Evolutionary conservation across 2,888 invertebrate genomes (phyloP).

Genomic region (Drosophila nr. medialis): DNA sequence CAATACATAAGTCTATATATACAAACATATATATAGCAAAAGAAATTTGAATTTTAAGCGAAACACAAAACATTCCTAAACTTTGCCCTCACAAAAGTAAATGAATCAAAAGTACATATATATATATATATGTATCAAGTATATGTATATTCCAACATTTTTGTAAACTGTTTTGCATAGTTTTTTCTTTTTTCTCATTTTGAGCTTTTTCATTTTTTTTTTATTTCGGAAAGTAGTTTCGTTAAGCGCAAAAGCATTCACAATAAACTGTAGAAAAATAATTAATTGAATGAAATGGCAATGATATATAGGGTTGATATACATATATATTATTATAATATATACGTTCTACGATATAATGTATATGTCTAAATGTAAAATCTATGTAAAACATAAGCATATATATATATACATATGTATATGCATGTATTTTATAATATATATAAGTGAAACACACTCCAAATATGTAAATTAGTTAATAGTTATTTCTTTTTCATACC

Average conservation of each 20-base stretch:
- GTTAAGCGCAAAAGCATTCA: slow-evolving; percentile 51
- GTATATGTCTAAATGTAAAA: slow-evolving; percentile 70
- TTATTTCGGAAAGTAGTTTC: slow-evolving; percentile 39
- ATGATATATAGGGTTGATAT: slow-evolving; percentile 27
- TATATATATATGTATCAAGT: slow-evolving; percentile 1
- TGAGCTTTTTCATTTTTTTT: slow-evolving; percentile 22
- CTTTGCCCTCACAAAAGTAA: slow-evolving; percentile 59
- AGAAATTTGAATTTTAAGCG: slow-evolving; percentile 48
- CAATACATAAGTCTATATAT: slow-evolving; percentile 20
- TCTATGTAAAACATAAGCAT: slow-evolving; percentile 74
- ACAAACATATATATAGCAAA: slow-evolving; percentile 32
- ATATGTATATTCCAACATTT: slow-evolving; percentile 33
- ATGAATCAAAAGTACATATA: slow-evolving; percentile 69
- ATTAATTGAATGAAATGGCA: slow-evolving; percentile 47
- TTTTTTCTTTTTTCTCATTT: slow-evolving; percentile 33
- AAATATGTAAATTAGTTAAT: slow-evolving; percentile 77
- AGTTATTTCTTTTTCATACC: slow-evolving; percentile 25
- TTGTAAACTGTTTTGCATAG: slow-evolving; percentile 56
- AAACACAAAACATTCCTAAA: slow-evolving; percentile 60
- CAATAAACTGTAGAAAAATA: slow-evolving; percentile 64
- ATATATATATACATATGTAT: slow-evolving; percentile 43
- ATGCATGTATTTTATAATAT: slow-evolving; percentile 38
- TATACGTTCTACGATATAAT: slow-evolving; percentile 63
- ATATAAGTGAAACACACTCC: slow-evolving; percentile 73
- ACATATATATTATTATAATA: slow-evolving; percentile 11